Conservation (phyloP, 2,888 invertebrate species). For the Drosophila fungiperda region DNA sequence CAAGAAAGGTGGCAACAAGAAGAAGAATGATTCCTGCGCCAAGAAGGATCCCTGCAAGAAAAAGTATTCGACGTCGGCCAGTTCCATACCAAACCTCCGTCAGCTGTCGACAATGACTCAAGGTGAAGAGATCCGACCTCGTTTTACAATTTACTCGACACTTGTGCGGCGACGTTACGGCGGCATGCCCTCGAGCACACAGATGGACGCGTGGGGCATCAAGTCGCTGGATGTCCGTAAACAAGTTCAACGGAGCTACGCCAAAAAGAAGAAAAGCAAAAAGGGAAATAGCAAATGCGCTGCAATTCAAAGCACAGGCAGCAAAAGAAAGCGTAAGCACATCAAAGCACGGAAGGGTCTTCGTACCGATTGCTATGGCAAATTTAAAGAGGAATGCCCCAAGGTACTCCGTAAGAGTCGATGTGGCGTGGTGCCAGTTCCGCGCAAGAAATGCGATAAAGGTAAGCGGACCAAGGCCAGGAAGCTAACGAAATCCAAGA, state of each 20-base stretch:
- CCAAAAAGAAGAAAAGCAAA: conserved; percentile 25
- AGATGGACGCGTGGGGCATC: conserved; percentile 30
- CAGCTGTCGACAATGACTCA: neutral
- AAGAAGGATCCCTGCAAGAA: conserved; percentile 52
- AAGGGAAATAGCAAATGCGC: conserved; percentile 20
- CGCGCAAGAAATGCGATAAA: conserved; percentile 57
- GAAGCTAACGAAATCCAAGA: conserved; percentile 21
- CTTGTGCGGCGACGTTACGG: conserved; percentile 50
- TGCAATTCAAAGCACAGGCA: neutral
- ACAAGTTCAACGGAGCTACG: conserved; percentile 9
- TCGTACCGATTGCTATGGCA: conserved; percentile 51
- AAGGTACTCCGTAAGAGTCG: neutral
- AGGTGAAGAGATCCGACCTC: neutral
- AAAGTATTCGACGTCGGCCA: conserved; percentile 42
- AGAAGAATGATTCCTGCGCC: conserved; percentile 10
- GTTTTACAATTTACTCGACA: conserved; percentile 35
- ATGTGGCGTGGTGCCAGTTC: conserved; percentile 40
- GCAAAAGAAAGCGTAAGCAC: conserved; percentile 30
- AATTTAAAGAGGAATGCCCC: neutral
- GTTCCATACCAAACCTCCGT: conserved; percentile 12
- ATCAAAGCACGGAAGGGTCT: conserved; percentile 29
- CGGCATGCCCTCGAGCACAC: conserved; percentile 22
- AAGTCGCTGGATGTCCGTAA: neutral
- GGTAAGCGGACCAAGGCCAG: conserved; percentile 1
- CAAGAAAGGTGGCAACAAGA: conserved; percentile 24